These are phyloP conservation scores for Falco rusticolus DNA, from an alignment of 2,797 vertebrate species.

Conservation along the genomic window DNA sequence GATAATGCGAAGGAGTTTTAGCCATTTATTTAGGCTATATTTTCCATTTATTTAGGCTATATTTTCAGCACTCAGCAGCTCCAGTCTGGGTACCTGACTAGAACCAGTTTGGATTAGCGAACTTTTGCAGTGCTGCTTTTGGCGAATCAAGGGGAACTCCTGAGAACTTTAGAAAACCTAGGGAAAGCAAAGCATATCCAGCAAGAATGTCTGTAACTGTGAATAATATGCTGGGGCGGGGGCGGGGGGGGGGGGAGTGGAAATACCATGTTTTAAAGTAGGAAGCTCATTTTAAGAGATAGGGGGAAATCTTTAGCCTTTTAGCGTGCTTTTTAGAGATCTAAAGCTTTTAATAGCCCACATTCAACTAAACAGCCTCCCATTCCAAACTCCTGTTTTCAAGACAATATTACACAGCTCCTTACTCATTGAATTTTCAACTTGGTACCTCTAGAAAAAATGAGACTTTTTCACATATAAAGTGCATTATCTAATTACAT, in stretches of 20 bases:
- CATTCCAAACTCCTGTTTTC: neutral
- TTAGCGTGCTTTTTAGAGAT: neutral
- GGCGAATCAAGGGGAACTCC: neutral
- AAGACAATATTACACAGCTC: neutral
- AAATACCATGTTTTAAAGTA: neutral
- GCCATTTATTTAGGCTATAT: neutral
- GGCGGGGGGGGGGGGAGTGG: too few species aligned
- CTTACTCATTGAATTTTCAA: neutral
- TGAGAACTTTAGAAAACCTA: neutral
- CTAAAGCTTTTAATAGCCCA: neutral
- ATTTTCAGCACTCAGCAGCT: neutral
- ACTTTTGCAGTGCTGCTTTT: neutral
- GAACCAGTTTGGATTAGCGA: neutral
- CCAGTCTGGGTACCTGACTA: neutral
- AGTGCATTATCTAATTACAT: neutral
- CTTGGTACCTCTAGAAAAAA: neutral
- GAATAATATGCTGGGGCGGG: neutral
- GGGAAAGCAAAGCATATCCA: neutral
- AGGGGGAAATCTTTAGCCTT: neutral
- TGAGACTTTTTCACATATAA: neutral
- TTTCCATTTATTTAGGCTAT: neutral
- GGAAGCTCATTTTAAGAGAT: neutral
- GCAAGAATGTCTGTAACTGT: neutral
- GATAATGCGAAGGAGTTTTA: neutral
- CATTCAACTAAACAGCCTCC: neutral